Evolutionary conservation across 2,888 invertebrate species (phyloP), one percentile per base, ranked within the genome.

Genomic region (Andrena hattorfiana): DNA sequence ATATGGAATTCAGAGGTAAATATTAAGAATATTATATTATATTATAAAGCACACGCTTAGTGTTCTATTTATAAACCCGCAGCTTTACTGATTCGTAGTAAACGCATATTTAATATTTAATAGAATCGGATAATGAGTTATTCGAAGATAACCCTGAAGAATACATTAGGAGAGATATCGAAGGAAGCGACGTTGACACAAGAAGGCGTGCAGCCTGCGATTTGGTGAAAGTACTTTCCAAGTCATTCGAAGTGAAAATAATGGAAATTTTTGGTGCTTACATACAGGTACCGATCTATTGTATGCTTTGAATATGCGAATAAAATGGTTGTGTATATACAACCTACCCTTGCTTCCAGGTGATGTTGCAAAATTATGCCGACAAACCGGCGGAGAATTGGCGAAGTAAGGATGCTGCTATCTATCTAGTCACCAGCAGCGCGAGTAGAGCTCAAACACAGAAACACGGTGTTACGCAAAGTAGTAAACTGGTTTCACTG

Each of bases 71-170:
- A 5, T 30, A 64, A 60, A 42, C 28, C 10, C 60, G 10, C 13
- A 26, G 1, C 10, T 35, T 74, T 66, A 73, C 68, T 6, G 16
- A 64, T 26, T 62, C 32, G 28, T 70, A 71, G 49, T 66, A 63
- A 54, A 49, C 13, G 64, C 28, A 68, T 76, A 51, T 69, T 62
- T 60, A 54, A 54, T 81, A 42, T 73, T 75, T 63, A 59, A 75
- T 91, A 97, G 97, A 96, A 71, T 97, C 98, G 0, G 99, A 99
- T 94, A 97, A 98, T 94, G 99, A 99, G 94, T 94, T 99, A 62
- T 99, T 99, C 94, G 99, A 99, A 94, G 99, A 99, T 93, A 99
- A 99, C 93, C 98, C 99, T 0, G 99, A 99, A 92, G 99, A 99
- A 94, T 99, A 98, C 92, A 98, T 99, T 83, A 95, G 98, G 3